Evolutionary conservation across 1,140 invertebrate species (phyloP).

Genomic region (Brachionus rubens): DNA sequence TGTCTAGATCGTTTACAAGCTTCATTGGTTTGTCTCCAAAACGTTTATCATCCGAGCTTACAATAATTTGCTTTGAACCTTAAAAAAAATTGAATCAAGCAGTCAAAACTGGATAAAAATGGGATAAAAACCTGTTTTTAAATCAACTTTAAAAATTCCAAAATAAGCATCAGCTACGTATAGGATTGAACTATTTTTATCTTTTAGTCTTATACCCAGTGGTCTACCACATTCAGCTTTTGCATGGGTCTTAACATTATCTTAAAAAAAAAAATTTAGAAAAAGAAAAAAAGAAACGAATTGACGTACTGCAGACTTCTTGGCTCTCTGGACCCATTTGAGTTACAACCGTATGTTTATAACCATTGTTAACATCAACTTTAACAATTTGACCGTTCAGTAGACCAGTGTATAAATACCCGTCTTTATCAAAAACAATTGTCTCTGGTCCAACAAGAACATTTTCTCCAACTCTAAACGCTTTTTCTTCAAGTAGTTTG

Average conservation of each 20-base stretch:
- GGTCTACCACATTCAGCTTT: conserved; percentile 18
- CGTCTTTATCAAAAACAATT: conserved; percentile 16
- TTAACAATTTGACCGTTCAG: conserved; percentile 34
- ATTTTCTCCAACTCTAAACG: background rate
- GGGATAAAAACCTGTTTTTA: background rate
- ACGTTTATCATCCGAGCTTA: background rate
- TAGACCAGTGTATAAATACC: conserved; percentile 23
- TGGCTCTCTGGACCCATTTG: conserved; percentile 3
- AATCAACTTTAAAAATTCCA: conserved; percentile 18
- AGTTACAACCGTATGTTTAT: background rate
- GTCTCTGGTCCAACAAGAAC: conserved; percentile 26
- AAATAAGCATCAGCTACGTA: conserved; percentile 34
- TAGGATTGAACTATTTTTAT: background rate
- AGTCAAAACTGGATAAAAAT: background rate
- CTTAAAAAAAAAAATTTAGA: background rate
- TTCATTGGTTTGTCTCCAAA: conserved; percentile 3
- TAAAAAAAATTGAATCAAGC: background rate
- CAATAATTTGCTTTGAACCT: background rate
- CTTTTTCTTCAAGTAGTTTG: background rate
- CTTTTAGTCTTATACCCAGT: conserved; percentile 6
- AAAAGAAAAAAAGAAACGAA: too few species aligned
- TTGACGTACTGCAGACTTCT: background rate
- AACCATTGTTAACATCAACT: background rate
- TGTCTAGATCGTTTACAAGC: conserved; percentile 21
- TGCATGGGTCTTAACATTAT: background rate